Base-by-base conservation (phyloP, 2,797 vertebrate genomes). In the Staurois parvus region DNA sequence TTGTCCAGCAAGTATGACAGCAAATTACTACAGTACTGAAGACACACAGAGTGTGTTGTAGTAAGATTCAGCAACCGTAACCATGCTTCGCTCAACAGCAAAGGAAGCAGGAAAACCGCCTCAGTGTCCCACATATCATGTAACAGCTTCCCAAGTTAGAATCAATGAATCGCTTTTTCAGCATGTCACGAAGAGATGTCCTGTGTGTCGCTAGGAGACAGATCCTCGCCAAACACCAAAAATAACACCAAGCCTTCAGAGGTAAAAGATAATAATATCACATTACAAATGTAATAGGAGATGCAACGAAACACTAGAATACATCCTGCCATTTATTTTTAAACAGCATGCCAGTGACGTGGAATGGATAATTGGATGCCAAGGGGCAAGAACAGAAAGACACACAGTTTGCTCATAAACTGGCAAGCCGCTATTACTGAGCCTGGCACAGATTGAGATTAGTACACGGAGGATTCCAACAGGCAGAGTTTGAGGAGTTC, bases 201-300 rank as follows among this genome's bases (percentile, higher is more conserved):
- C 84, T 92, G 52, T 88, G 88, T 89, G 94, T 95, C 94, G 94
- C 92, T 93, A 92, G 90, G 93, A 91, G 90, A 93, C 92, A 7
- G 40, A n/a, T 73, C 89, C 89, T 92, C 88, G 92, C 89, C 88
- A 88, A 90, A 81, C 89, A 89, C 85, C 81, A 42, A 83, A 83
- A 87, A 87, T 87, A 87, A 83, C 62, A 67, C 52, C 4, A 45
- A 64, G 66, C 42, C 85, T 74, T 74, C 56, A 34, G 85, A 87
- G 85, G 45, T 74, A 87, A 40, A 10, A 87, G 70, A 86, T 82
- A 73, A 85, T 85, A 81, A 83, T 86, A 79, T 83, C 81, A 83
- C 85, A 74, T 74, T 87, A 79, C 74, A 74, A 32, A 68, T 73
- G 80, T 73, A 86, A 81, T 76, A 81, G 24, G 72, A 75, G 78